Conservation (phyloP, 2,888 invertebrate genomes). For the Tolmerus cingulatus region DNA sequence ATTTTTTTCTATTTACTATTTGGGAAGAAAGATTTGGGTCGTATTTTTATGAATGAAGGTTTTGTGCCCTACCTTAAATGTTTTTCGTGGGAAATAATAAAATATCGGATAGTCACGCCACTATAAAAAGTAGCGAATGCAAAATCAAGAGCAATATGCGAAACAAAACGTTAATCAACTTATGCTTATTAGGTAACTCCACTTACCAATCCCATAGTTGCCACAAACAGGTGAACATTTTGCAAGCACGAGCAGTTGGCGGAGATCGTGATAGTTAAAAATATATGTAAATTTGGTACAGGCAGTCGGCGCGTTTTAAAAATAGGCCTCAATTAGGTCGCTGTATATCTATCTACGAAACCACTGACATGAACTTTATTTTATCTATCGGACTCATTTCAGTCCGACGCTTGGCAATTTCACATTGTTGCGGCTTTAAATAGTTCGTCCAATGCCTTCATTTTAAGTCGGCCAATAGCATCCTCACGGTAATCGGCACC, state of each 20-base stretch:
- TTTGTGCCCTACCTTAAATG: neutral
- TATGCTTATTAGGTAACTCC: conserved; percentile 25
- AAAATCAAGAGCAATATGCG: neutral
- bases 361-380: conserved; percentile 12
- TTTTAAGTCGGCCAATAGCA: neutral
- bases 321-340: conserved; percentile 42
- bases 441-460: neutral
- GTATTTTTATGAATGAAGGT: neutral
- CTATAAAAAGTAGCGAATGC: neutral
- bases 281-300: conserved; percentile 5
- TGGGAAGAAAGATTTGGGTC: neutral
- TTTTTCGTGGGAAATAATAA: neutral
- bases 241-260: conserved; percentile 47
- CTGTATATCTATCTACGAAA: conserved; percentile 25
- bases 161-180: neutral
- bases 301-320: conserved; percentile 13
- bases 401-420: conserved; percentile 4
- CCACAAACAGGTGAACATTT: conserved; percentile 72
- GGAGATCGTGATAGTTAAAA: conserved; percentile 4
- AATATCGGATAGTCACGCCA: neutral
- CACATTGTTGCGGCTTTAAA: conserved; percentile 19
- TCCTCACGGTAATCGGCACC: neutral
- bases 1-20: neutral
- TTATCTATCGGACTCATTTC: neutral
- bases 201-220: conserved; percentile 71